phyloP scores from a whole-genome alignment of 2,797 vertebrate genomes.

The Phoebastria nigripes region DNA sequence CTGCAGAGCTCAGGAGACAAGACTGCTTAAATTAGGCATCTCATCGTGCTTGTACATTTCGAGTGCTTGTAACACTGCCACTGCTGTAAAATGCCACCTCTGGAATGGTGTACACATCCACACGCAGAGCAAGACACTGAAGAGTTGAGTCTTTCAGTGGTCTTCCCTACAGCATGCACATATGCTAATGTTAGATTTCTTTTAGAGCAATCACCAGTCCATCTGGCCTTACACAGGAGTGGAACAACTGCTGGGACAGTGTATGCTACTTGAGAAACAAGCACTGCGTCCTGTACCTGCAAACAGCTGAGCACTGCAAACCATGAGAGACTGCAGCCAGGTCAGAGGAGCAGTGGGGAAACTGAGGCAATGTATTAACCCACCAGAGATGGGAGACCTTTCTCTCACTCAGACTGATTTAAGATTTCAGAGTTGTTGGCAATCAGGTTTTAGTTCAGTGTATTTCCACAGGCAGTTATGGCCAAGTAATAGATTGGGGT shows the following conservation, averaged over 20 bases:
- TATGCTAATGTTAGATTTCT: neutral
- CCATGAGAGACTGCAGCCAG: neutral
- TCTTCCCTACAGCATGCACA: neutral
- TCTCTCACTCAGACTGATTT: neutral
- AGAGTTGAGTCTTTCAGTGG: neutral
- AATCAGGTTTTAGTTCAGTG: neutral
- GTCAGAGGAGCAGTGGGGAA: neutral
- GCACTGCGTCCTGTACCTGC: neutral
- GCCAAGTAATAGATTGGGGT: neutral
- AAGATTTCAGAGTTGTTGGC: neutral
- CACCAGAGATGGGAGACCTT: neutral
- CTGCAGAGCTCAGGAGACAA: neutral
- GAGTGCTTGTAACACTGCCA: too few relatives aligned
- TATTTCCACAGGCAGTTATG: neutral
- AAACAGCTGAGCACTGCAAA: neutral
- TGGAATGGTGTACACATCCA: neutral
- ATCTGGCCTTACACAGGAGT: neutral
- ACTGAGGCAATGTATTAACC: neutral
- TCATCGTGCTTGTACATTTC: neutral
- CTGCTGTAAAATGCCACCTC: neutral
- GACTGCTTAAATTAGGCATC: neutral
- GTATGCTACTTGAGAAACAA: neutral
- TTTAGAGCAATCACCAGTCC: neutral
- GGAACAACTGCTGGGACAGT: neutral
- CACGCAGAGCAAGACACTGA: accelerated